A percentile compares a stretch with the other conserved stretches of the same genome.
Evolutionary conservation across 2,797 vertebrate genomes (phyloP).

Genomic region (Leptodactylus fallax): DNA sequence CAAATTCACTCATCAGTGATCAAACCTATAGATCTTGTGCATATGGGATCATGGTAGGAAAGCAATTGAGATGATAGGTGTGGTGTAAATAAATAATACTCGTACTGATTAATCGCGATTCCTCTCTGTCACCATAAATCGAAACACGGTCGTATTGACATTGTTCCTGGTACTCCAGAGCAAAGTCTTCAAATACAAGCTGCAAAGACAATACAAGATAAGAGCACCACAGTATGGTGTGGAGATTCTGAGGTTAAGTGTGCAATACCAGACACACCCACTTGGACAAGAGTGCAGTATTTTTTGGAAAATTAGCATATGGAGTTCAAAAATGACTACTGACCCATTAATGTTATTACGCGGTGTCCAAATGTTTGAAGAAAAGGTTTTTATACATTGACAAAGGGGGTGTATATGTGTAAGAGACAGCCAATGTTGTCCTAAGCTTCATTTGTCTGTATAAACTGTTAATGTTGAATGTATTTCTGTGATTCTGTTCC

Average conservation of each 20-base stretch:
- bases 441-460: no score
- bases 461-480: no score
- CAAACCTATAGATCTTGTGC: no score
- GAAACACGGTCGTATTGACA: slow-evolving; percentile 56
- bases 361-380: no score
- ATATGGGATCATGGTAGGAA: no score
- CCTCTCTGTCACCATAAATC: slow-evolving; percentile 40
- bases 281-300: background rate
- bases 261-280: background rate
- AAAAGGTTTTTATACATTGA: no score
- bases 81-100: background rate
- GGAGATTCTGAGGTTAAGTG: background rate
- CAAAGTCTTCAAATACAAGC: slow-evolving; percentile 64
- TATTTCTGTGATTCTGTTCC: no score
- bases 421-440: no score
- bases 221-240: background rate
- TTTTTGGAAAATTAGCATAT: background rate
- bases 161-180: slow-evolving; percentile 23
- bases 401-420: background rate
- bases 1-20: no score
- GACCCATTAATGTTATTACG: background rate
- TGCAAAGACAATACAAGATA: slow-evolving; percentile 48
- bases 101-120: slow-evolving; percentile 42
- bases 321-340: background rate
- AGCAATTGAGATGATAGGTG: no score